Percentiles rank a stretch among this genome's conserved stretches.
Evolutionary conservation across 2,888 invertebrate species (phyloP).

Genomic region (Napeogenes sylphis): DNA sequence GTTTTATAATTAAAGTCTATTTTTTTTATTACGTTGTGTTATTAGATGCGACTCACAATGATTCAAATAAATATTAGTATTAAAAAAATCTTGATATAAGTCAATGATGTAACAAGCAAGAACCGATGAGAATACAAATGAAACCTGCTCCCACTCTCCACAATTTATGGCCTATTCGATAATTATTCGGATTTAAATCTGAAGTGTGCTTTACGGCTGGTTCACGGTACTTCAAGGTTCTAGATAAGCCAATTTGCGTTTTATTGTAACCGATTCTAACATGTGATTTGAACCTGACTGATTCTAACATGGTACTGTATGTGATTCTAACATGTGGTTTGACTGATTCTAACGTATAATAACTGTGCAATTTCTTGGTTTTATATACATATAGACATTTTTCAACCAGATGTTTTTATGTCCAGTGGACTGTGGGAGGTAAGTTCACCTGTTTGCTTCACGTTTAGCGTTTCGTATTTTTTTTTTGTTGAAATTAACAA

Average conservation of each 20-base stretch:
- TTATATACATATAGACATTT: constrained; percentile 64
- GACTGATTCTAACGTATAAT: too few species aligned
- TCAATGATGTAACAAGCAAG: constrained; percentile 44
- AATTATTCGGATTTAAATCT: constrained; percentile 71
- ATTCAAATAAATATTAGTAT: not conserved
- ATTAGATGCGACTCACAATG: too few species aligned
- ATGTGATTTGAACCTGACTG: constrained; percentile 42
- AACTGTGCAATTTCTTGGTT: constrained; percentile 27
- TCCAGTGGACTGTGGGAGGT: constrained; percentile 56
- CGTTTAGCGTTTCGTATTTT: constrained; percentile 51
- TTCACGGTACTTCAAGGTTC: constrained; percentile 60
- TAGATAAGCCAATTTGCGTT: constrained; percentile 54
- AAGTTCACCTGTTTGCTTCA: constrained; percentile 64
- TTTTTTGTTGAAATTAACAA: constrained; percentile 71
- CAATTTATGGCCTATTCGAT: constrained; percentile 70
- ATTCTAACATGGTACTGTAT: constrained; percentile 42
- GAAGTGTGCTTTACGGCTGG: constrained; percentile 61
- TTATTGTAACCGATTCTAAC: constrained; percentile 45
- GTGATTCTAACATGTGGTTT: constrained; percentile 31
- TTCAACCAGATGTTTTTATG: constrained; percentile 65
- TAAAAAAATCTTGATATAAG: constrained; percentile 27
- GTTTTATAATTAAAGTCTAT: too few species aligned
- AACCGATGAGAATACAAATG: constrained; percentile 44
- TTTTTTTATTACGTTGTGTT: too few species aligned
- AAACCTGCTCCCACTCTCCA: constrained; percentile 46